phyloP scores from a whole-genome alignment of 2,797 vertebrate genomes.

The Smutsia gigantea region DNA sequence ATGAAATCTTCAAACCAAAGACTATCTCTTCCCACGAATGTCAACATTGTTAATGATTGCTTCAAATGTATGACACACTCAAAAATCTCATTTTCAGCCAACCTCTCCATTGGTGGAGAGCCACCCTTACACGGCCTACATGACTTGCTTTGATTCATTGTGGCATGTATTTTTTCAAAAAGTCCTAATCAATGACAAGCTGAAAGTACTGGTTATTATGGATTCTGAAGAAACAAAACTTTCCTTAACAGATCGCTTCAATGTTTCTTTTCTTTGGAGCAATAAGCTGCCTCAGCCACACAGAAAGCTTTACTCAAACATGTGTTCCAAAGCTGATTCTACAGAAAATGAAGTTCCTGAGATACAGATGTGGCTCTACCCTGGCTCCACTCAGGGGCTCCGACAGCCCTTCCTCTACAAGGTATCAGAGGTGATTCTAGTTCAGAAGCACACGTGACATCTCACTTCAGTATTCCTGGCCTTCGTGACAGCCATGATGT shows the following conservation, averaged over 20 bases:
- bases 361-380: accelerated
- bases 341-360: neutral
- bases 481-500: accelerated
- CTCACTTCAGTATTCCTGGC: accelerated
- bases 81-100: accelerated
- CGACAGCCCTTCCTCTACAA: accelerated
- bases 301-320: neutral
- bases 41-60: neutral
- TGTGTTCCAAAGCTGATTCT: neutral
- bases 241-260: neutral
- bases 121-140: accelerated
- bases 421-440: neutral
- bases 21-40: accelerated
- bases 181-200: neutral
- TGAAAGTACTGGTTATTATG: accelerated
- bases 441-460: accelerated
- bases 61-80: accelerated
- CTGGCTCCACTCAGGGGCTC: accelerated
- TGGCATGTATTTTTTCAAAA: neutral
- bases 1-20: accelerated
- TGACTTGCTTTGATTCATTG: accelerated
- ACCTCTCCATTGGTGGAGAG: accelerated
- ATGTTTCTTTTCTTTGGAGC: neutral
- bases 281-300: accelerated
- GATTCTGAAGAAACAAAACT: neutral